Evolutionary conservation across 2,113 vertebrate genomes (phyloP).

Genomic region (Saguinus imperator): DNA sequence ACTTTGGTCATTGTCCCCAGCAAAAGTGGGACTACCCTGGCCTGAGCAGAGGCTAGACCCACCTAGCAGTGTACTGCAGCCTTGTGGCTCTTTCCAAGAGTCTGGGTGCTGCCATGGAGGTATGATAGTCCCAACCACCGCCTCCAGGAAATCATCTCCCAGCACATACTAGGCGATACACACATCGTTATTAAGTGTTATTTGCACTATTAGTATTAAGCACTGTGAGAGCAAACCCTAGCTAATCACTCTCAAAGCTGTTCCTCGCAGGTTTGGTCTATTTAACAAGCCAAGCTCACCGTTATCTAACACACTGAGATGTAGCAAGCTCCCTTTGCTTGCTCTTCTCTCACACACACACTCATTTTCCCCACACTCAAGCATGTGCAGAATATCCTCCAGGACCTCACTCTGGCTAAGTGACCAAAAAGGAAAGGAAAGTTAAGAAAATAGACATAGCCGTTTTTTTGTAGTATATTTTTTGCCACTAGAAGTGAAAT

Average conservation of each 20-base stretch:
- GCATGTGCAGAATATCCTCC: slow-evolving; percentile 62
- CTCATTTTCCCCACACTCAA: neutral
- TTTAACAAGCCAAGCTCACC: slow-evolving; percentile 61
- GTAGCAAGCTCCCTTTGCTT: neutral
- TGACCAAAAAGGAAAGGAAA: slow-evolving; percentile 65
- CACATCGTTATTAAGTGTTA: neutral
- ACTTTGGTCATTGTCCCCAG: neutral
- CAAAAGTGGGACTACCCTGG: neutral
- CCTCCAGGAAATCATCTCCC: slow-evolving; percentile 69
- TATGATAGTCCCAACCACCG: slow-evolving; percentile 33
- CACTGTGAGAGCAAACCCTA: slow-evolving; percentile 42
- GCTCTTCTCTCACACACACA: neutral
- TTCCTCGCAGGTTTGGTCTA: slow-evolving; percentile 58
- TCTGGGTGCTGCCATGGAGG: slow-evolving; percentile 24
- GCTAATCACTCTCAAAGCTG: slow-evolving; percentile 48
- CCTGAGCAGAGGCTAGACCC: neutral
- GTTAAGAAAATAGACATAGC: slow-evolving; percentile 60
- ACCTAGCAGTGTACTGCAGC: neutral
- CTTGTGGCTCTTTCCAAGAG: neutral
- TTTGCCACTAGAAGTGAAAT: slow-evolving; percentile 66
- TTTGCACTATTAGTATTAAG: neutral
- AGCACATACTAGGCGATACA: slow-evolving; percentile 65
- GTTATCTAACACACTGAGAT: slow-evolving; percentile 37
- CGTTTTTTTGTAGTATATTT: slow-evolving; percentile 51
- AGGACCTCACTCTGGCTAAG: slow-evolving; percentile 52